Evolutionary conservation across 2,888 invertebrate genomes (phyloP), one percentile per base, ranked within the genome.

Genomic region (Rhaphigaster nebulosa): DNA sequence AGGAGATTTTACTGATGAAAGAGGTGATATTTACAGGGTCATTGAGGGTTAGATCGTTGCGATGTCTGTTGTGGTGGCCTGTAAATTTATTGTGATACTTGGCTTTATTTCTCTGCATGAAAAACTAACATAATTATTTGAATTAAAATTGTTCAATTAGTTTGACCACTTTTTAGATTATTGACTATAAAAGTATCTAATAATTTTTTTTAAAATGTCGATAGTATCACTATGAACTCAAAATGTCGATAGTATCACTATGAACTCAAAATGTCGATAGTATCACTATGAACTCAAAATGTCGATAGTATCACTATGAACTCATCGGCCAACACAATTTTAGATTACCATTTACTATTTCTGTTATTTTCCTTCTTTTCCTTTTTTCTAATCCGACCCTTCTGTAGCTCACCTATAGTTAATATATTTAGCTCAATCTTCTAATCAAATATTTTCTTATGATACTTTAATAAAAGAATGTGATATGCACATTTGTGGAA

Each of bases 81-180:
- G 65, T 88, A 88, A 88, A 88, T 60, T 88, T 88, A 88, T 60
- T 88, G 88, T 88, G 88, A 88, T 88, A 88, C 88, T 88, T 88
- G 20, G 34, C 34, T 76, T 29, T 76, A 38, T 76, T 76, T 76
- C 34, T 34, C 70, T 20, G 34, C 29, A n/a, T 20, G 70, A 38
- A 38, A 76, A 76, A 76, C 2, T 76, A 76, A 76, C 34, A 23
- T 56, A 56, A 29, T 15, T 76, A 18, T 38, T 15, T 18, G 38
- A 38, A 76, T 6, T 20, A 18, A 34, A 29, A 60, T 60, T 12
- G 60, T 60, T n/a, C 18, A 4, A 65, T 29, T 10, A 65, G 10
- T 65, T 65, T 76, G 6, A 29, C 70, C 70, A 65, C 26, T 20
- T 76, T 76, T 76, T 45, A 38, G 15, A n/a, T n/a, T 6, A 84